Conservation (phyloP, 2,888 invertebrate species). For the Diadromus collaris region DNA sequence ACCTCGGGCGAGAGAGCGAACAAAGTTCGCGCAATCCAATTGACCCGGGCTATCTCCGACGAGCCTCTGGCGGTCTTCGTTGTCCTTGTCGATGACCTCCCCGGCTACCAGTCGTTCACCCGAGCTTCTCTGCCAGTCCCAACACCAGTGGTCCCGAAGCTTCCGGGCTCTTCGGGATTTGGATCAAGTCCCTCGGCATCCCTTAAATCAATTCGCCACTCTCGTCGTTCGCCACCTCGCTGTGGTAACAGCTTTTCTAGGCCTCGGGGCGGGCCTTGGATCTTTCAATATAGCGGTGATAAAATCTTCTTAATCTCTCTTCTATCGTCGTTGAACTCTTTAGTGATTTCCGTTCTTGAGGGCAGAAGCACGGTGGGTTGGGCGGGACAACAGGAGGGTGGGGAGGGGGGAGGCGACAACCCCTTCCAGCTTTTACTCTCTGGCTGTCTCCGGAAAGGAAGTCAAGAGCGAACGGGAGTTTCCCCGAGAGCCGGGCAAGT, state of each 20-base stretch:
- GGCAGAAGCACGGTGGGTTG: slow-evolving; percentile 1
- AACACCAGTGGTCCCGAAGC: slow-evolving; percentile 39
- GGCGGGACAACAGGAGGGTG: slow-evolving; percentile 3
- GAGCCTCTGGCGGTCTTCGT: slow-evolving; percentile 49
- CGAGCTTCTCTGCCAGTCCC: slow-evolving; percentile 41
- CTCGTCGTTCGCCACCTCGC: slow-evolving; percentile 28
- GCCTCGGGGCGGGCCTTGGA: neutral
- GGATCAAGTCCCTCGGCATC: slow-evolving; percentile 27
- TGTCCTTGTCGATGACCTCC: slow-evolving; percentile 39
- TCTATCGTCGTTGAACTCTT: slow-evolving; percentile 1
- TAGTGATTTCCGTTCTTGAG: neutral
- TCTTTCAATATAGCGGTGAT: neutral
- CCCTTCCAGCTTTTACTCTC: slow-evolving; percentile 39
- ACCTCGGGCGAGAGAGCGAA: slow-evolving; percentile 55
- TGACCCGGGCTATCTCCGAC: slow-evolving; percentile 66
- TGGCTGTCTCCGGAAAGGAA: slow-evolving; percentile 20
- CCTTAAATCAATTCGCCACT: slow-evolving; percentile 40
- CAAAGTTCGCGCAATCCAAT: slow-evolving; percentile 73
- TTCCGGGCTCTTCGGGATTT: slow-evolving; percentile 33
- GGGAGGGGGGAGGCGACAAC: neutral
- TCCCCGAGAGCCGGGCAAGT: slow-evolving; percentile 29
- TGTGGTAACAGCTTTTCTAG: slow-evolving; percentile 2
- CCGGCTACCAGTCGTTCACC: slow-evolving; percentile 53
- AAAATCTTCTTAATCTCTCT: slow-evolving; percentile 2
- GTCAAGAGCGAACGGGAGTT: slow-evolving; percentile 42